Conservation (phyloP, 2,888 invertebrate genomes). For the Ferdinandea cuprea region DNA sequence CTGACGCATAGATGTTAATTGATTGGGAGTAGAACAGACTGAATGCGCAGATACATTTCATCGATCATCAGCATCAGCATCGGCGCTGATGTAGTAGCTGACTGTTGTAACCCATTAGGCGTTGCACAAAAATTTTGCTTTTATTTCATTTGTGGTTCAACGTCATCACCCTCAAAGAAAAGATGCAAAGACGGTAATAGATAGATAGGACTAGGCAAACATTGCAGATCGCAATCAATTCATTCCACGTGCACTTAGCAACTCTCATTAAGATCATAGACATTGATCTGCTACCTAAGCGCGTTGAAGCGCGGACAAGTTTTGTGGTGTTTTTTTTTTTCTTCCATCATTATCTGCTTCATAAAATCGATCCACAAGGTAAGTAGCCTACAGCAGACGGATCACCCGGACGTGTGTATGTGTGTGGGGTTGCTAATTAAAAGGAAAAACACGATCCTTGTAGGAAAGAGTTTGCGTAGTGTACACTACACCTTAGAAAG, state of each 20-base stretch:
- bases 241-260: conserved; percentile 72
- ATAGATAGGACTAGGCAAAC: conserved; percentile 37
- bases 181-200: conserved; percentile 43
- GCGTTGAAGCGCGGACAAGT: conserved; percentile 43
- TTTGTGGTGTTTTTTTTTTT: conserved; percentile 1
- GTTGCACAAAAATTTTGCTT: conserved; percentile 1
- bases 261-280: conserved; percentile 73
- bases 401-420: conserved; percentile 5
- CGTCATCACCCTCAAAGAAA: not conserved
- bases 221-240: conserved; percentile 66
- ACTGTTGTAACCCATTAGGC: conserved; percentile 27
- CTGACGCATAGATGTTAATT: conserved; percentile 62
- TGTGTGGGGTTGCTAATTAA: conserved; percentile 69
- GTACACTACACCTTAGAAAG: conserved; percentile 59
- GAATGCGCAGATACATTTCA: conserved; percentile 35
- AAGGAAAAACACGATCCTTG: conserved; percentile 71
- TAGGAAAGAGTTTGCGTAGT: conserved; percentile 58
- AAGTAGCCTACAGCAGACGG: conserved; percentile 9
- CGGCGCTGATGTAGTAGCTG: not conserved
- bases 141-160: not conserved
- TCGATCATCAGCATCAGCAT: conserved; percentile 45
- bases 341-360: conserved; percentile 61
- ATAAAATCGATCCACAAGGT: conserved; percentile 66
- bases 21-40: conserved; percentile 20
- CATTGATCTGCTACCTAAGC: conserved; percentile 61